Percentiles rank a stretch among this genome's conserved stretches.
These are phyloP conservation scores for Poeciliopsis occidentalis DNA, from an alignment of 2,113 vertebrate genomes.

Conservation along the genomic window DNA sequence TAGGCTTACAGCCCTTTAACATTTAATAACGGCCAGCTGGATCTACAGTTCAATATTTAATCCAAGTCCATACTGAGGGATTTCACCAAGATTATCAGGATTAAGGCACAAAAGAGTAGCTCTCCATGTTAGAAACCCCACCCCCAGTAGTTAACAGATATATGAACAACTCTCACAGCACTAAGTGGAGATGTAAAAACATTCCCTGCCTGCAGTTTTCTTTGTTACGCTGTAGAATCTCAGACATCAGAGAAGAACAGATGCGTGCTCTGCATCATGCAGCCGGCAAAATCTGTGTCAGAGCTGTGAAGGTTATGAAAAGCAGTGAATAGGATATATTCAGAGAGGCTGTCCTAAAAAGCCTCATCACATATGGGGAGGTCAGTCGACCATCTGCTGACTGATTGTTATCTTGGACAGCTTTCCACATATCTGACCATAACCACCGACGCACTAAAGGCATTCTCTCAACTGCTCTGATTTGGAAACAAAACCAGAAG, in stretches of 20 bases:
- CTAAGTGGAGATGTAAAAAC: background rate
- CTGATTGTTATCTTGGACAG: slow-evolving; percentile 55
- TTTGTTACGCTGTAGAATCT: slow-evolving; percentile 32
- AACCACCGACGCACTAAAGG: slow-evolving; percentile 42
- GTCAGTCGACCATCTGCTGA: slow-evolving; percentile 71
- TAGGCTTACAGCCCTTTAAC: slow-evolving; percentile 77
- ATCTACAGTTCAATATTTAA: slow-evolving; percentile 74
- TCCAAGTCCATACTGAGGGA: slow-evolving; percentile 71
- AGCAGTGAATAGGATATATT: slow-evolving; percentile 62
- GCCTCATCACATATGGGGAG: slow-evolving; percentile 67
- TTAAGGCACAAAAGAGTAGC: slow-evolving; percentile 73
- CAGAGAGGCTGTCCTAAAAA: slow-evolving; percentile 58
- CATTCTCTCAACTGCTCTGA: slow-evolving; percentile 3
- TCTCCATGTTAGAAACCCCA: slow-evolving; percentile 43
- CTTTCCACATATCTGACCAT: slow-evolving; percentile 50
- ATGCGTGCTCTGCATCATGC: slow-evolving; percentile 37
- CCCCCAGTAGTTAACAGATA: slow-evolving; percentile 36
- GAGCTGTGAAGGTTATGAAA: slow-evolving; percentile 50
- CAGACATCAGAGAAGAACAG: slow-evolving; percentile 28
- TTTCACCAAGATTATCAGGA: slow-evolving; percentile 78
- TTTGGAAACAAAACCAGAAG: slow-evolving; percentile 14
- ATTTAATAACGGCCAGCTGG: slow-evolving; percentile 78
- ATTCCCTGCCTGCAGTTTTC: background rate
- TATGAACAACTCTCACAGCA: slow-evolving; percentile 4
- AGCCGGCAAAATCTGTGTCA: slow-evolving; percentile 50